phyloP scores from a whole-genome alignment of 2,888 invertebrate species.

The Timema cristinae region DNA sequence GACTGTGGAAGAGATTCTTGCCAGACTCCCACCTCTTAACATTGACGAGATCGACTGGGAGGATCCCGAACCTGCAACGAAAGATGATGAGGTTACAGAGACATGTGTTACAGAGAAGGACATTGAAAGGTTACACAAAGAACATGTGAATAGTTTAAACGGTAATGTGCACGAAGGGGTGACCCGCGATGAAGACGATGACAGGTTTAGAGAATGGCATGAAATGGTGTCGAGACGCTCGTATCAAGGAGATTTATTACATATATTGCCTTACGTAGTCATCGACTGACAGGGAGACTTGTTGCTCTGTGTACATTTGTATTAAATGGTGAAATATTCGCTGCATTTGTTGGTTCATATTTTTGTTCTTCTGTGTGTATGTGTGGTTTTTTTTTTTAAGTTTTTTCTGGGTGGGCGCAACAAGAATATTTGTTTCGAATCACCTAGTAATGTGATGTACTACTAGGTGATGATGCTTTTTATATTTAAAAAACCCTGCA shows the following conservation, averaged over 20 bases:
- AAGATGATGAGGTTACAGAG: constrained; percentile 40
- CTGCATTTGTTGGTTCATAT: not conserved
- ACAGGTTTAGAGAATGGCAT: constrained; percentile 83
- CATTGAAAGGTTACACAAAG: constrained; percentile 43
- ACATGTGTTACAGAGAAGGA: constrained; percentile 45
- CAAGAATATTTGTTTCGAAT: not conserved
- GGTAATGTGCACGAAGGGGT: constrained; percentile 50
- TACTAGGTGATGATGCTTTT: too few relatives aligned
- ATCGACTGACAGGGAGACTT: constrained; percentile 64
- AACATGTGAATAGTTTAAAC: constrained; percentile 50
- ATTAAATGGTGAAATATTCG: not conserved
- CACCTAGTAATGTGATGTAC: too few relatives aligned
- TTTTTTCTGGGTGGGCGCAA: not conserved
- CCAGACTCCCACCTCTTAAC: constrained; percentile 61
- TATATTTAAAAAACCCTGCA: too few relatives aligned
- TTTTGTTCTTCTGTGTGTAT: not conserved
- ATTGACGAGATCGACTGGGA: constrained; percentile 52
- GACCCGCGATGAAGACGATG: constrained; percentile 37
- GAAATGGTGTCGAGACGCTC: constrained; percentile 73
- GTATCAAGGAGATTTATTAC: constrained; percentile 72
- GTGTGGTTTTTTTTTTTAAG: not conserved
- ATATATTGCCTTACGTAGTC: constrained; percentile 95
- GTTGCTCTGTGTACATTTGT: too few relatives aligned
- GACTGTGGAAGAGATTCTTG: constrained; percentile 56
- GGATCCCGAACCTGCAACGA: constrained; percentile 37